Conservation (phyloP, 2,888 invertebrate species). For the Amphipoea oculea region DNA sequence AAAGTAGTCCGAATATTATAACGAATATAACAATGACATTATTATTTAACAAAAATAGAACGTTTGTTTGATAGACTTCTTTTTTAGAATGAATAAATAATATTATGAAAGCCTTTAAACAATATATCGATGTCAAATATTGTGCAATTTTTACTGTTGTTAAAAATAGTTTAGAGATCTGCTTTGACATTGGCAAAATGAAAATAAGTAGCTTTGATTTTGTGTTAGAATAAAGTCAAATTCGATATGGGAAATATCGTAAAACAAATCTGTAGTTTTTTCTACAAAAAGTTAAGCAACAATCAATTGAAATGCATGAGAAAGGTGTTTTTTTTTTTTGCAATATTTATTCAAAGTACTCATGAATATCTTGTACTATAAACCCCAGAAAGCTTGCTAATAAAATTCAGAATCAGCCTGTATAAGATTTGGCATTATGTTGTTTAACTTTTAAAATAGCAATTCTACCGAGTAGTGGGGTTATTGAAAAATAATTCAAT, state of each 20-base stretch:
- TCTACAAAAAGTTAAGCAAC: background rate
- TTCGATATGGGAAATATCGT: background rate
- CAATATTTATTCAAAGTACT: background rate
- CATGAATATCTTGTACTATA: background rate
- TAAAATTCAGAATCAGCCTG: background rate
- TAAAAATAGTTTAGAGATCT: conserved; percentile 64
- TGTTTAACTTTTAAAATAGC: background rate
- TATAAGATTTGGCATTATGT: background rate
- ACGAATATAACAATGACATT: conserved; percentile 30
- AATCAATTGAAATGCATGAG: background rate
- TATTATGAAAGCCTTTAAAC: conserved; percentile 61
- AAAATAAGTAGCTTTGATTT: conserved; percentile 10
- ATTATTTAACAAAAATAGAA: conserved; percentile 22
- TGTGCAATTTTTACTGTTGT: conserved; percentile 77
- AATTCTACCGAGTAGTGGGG: background rate
- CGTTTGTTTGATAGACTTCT: conserved; percentile 28
- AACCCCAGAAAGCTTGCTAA: no score
- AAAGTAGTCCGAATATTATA: conserved; percentile 40
- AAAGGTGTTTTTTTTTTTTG: background rate
- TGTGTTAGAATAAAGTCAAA: background rate
- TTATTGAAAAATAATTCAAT: background rate
- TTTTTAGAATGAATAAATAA: conserved; percentile 48
- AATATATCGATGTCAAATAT: conserved; percentile 70
- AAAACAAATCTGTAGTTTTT: background rate
- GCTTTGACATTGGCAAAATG: conserved; percentile 60